Base-by-base conservation (phyloP, 2,113 vertebrate genomes). In the Phaetusa simplex region DNA sequence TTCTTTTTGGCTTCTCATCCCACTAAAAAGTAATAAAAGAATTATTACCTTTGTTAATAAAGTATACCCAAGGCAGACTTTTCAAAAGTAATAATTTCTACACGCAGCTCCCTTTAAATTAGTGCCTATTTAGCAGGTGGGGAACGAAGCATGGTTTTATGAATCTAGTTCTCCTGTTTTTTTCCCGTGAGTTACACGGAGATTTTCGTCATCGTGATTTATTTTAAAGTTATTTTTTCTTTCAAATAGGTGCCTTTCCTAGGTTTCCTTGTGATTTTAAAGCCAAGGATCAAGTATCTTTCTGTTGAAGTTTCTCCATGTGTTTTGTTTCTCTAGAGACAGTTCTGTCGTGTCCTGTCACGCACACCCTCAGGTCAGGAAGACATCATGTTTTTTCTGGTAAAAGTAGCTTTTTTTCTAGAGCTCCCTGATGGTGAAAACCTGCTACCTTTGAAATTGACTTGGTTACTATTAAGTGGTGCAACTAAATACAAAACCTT, bases 311-410 rank as follows among this genome's bases (percentile, higher is more conserved):
- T 92, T 80, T 76, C 30, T 92, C n/a, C 43, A 38, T 2, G 38
- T n/a, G 24, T 62, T 95, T 71, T 78, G 47, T 82, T 90, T 83
- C 49, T 94, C 82, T 61, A 71, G n/a, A 58, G 61, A 67, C 34
- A 82, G 36, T 69, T 71, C 49, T 80, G 38, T 61, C 2, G 1
- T 5, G 0, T 27, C 0, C 2, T 40, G 53, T 71, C 49, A 47
- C 3, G 14, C 9, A 16, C 7, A 3, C 13, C 30, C 23, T 47
- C 30, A 62, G n/a, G 29, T 49, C 47, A 66, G 19, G 23, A 71
- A 77, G 26, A 42, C 6, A 42, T 87, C 12, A 36, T 11, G 14
- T 7, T 20, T 65, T 77, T 82, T 50, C 59, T 91, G 55, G n/a
- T 42, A 82, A 79, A 74, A 52, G 32, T 38, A 67, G 15, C 14